Conservation (phyloP, 2,888 invertebrate genomes). For the Lacanobia oleracea region DNA sequence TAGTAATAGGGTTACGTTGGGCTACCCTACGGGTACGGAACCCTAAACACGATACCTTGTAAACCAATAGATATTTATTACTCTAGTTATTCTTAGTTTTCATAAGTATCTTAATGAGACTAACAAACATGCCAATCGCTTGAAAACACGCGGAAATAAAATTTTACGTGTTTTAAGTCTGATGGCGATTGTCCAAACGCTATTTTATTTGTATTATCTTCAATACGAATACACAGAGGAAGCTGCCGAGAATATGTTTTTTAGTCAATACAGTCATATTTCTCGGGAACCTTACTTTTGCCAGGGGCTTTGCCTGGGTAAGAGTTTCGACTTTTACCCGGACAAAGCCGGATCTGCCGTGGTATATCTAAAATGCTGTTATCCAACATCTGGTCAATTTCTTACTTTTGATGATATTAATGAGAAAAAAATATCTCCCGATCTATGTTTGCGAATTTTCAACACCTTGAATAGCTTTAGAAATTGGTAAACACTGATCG, state of each 20-base stretch:
- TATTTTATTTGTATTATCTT: constrained; percentile 48
- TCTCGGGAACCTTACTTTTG: not conserved
- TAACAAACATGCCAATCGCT: constrained; percentile 13
- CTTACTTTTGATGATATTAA: no score
- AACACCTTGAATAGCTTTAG: no score
- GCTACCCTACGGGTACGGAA: no score
- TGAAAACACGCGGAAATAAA: constrained; percentile 52
- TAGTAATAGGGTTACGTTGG: no score
- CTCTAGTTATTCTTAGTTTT: not conserved
- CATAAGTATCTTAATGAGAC: constrained; percentile 21
- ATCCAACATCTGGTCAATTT: no score
- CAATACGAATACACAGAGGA: constrained; percentile 22
- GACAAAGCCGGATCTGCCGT: no score
- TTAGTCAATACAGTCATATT: not conserved
- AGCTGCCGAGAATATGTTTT: constrained; percentile 30
- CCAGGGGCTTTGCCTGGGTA: not conserved
- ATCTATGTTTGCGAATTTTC: no score
- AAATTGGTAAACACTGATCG: no score
- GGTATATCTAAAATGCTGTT: no score
- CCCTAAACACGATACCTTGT: not conserved
- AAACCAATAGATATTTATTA: not conserved
- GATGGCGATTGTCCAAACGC: constrained; percentile 61
- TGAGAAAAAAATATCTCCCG: no score
- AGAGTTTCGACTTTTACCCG: no score
- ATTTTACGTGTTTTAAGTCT: constrained; percentile 50